Evolutionary conservation across 2,888 invertebrate genomes (phyloP).

Genomic region (Lacanobia wlatinum): DNA sequence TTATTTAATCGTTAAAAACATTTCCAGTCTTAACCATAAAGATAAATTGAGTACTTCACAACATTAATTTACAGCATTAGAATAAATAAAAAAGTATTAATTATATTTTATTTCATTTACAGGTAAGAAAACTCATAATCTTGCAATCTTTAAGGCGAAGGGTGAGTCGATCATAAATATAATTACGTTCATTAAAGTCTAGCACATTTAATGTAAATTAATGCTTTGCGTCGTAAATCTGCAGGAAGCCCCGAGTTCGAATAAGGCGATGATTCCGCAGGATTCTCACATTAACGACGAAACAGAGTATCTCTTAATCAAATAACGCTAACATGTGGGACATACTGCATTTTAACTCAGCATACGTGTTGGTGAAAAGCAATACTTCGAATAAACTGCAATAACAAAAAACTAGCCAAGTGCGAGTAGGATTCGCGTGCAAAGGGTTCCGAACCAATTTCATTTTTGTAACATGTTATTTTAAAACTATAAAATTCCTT

Average conservation of each 20-base stretch:
- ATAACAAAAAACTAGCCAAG: too few species aligned
- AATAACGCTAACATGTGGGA: conserved; percentile 72
- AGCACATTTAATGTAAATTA: conserved; percentile 53
- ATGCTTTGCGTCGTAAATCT: conserved; percentile 55
- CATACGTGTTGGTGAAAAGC: conserved; percentile 10
- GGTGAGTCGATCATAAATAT: conserved; percentile 59
- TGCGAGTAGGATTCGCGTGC: too few species aligned
- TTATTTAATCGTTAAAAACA: background rate
- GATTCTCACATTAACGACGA: conserved; percentile 72
- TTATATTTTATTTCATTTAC: conserved; percentile 49
- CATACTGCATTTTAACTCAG: conserved; percentile 65
- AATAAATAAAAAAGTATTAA: conserved; percentile 29
- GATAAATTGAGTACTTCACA: conserved; percentile 11
- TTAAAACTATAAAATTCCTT: too few species aligned
- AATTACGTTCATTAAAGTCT: conserved; percentile 53
- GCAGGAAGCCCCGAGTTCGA: conserved; percentile 49
- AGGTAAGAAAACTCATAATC: conserved; percentile 66
- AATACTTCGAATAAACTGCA: conserved; percentile 14
- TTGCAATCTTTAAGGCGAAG: conserved; percentile 23
- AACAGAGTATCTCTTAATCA: conserved; percentile 78
- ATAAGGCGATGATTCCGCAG: conserved; percentile 74
- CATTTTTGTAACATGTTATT: too few species aligned
- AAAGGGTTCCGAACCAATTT: too few species aligned
- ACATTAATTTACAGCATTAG: conserved; percentile 1
- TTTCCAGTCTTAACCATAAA: too few species aligned